Percentiles rank a stretch among this genome's conserved stretches.
These are phyloP conservation scores for Callyntrura guangdongensis DNA, from an alignment of 2,888 invertebrate species.

Conservation along the genomic window DNA sequence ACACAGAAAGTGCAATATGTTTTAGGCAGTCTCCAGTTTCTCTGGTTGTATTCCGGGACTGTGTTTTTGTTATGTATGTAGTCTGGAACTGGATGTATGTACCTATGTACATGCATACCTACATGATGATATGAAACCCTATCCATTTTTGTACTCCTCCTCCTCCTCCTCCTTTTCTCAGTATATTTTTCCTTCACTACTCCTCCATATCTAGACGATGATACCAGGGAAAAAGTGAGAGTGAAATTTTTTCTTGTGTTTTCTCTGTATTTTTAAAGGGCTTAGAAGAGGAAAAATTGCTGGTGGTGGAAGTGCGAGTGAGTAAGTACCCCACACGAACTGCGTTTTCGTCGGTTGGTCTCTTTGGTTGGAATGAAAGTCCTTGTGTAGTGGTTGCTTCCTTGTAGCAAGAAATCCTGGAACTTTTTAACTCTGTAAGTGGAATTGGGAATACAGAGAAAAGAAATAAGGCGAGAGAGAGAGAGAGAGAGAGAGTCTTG, in stretches of 20 bases:
- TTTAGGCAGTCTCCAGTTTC: neutral
- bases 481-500: neutral
- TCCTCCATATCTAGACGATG: constrained; percentile 3
- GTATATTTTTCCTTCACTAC: constrained; percentile 6
- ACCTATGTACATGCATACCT: no score
- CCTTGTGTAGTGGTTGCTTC: neutral
- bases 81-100: neutral
- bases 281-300: neutral
- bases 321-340: neutral
- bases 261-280: constrained; percentile 33
- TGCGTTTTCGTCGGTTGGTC: neutral
- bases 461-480: neutral
- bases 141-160: neutral
- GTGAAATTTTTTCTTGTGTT: constrained; percentile 38
- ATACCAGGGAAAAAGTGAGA: constrained; percentile 29
- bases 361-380: neutral
- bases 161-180: neutral
- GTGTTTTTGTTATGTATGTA: constrained; percentile 1
- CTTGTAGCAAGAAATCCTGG: constrained; percentile 11
- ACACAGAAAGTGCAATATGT: constrained; percentile 29
- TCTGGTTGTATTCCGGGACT: neutral
- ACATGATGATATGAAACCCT: no score
- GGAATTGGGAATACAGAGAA: neutral
- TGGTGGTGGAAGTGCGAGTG: constrained; percentile 15
- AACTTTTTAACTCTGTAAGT: neutral